Percentiles rank a stretch among this genome's conserved stretches.
phyloP scores from a whole-genome alignment of 2,113 vertebrate genomes.

The Neodontobutis hainanensis region DNA sequence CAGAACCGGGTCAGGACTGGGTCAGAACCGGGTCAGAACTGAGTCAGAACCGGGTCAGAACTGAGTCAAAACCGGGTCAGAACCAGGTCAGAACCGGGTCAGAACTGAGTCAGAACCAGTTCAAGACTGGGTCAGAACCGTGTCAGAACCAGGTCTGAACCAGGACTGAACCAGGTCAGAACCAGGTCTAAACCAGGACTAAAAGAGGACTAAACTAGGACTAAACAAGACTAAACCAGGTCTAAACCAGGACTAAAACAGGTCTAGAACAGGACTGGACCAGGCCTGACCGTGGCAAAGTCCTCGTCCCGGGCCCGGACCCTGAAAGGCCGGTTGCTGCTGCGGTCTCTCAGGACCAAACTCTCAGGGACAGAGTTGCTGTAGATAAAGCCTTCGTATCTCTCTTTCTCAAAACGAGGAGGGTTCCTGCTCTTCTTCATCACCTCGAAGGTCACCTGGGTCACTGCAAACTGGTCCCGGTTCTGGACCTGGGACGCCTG shows the following conservation, averaged over 20 bases:
- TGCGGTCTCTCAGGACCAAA: conserved; percentile 79
- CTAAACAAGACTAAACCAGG: no score
- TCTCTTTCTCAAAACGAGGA: conserved; percentile 77
- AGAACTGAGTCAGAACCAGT: no score
- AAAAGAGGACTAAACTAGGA: no score
- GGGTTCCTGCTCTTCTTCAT: conserved; percentile 79
- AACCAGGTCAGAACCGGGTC: no score
- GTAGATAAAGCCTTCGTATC: conserved; percentile 75
- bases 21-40: no score
- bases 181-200: no score
- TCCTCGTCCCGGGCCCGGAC: conserved; percentile 77
- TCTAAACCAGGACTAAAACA: no score
- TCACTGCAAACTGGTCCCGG: conserved; percentile 79
- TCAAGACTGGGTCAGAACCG: no score
- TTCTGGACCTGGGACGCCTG: conserved; percentile 85
- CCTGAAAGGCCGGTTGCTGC: conserved; percentile 76
- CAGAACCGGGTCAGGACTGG: neutral
- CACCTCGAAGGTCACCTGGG: conserved; percentile 80
- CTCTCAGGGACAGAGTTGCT: conserved; percentile 73
- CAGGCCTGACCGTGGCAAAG: conserved; percentile 69
- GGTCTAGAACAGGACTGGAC: no score
- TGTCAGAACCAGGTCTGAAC: no score
- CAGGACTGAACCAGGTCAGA: no score
- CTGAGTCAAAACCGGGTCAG: no score
- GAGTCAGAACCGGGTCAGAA: neutral